These are phyloP conservation scores for Lordiphosa clarofinis DNA, from an alignment of 1,140 invertebrate genomes.

Conservation along the genomic window DNA sequence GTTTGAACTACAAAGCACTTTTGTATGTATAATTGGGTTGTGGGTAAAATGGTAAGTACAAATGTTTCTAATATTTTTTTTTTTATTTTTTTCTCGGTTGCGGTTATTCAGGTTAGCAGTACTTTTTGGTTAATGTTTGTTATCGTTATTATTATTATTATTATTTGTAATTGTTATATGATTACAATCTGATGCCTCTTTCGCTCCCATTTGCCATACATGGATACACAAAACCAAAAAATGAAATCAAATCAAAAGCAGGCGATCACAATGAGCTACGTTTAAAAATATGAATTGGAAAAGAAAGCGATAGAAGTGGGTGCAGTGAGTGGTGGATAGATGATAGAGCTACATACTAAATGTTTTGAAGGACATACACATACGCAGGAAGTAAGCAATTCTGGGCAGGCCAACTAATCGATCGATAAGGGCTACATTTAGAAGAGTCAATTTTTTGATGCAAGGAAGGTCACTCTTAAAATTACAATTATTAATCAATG, in stretches of 20 bases:
- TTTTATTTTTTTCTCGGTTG: slow-evolving; percentile 1
- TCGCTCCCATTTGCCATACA: slow-evolving; percentile 79
- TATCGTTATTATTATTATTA: slow-evolving; percentile 16
- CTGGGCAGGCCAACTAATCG: no score
- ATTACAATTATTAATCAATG: no score
- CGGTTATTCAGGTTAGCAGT: no score
- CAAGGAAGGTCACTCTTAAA: no score
- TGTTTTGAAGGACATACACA: no score
- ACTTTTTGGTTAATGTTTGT: slow-evolving; percentile 13
- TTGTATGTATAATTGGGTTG: slow-evolving; percentile 19
- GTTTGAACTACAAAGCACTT: slow-evolving; percentile 64
- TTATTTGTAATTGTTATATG: slow-evolving; percentile 34
- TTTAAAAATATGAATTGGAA: slow-evolving; percentile 13
- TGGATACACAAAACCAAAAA: slow-evolving; percentile 59
- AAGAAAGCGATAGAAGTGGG: slow-evolving; percentile 20
- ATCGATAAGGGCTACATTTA: no score
- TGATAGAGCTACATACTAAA: not conserved
- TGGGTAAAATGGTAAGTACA: slow-evolving; percentile 24
- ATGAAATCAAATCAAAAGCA: slow-evolving; percentile 40
- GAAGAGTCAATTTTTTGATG: no score
- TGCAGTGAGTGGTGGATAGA: slow-evolving; percentile 5
- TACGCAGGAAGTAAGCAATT: no score
- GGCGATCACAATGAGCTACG: slow-evolving; percentile 39
- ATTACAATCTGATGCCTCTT: slow-evolving; percentile 79
- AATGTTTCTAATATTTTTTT: slow-evolving; percentile 21